A percentile compares a stretch with the other conserved stretches of the same genome.
Evolutionary conservation across 2,888 invertebrate genomes (phyloP).

Genomic region (Phlogophora meticulosa): DNA sequence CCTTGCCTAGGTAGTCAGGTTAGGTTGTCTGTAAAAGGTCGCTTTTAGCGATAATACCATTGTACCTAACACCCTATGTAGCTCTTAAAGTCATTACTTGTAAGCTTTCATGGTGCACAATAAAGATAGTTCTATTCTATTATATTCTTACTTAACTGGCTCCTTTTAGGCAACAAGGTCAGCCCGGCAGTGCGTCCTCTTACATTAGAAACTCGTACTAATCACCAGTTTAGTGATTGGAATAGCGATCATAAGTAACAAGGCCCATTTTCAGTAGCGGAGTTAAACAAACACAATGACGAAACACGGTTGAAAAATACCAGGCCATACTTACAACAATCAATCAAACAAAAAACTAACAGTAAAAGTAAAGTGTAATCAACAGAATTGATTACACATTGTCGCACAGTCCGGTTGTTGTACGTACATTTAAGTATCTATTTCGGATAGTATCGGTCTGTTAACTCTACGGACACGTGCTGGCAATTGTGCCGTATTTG

Average conservation of each 20-base stretch:
- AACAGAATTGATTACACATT: conserved; percentile 49
- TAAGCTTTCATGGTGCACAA: no score
- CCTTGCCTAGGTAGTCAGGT: no score
- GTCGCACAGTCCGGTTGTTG: conserved; percentile 33
- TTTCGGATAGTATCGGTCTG: conserved; percentile 51
- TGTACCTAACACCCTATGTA: no score
- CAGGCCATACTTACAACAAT: neutral
- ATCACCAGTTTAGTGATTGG: neutral
- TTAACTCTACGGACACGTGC: conserved; percentile 67
- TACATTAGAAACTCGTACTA: neutral
- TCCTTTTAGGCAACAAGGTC: neutral
- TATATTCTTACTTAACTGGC: neutral
- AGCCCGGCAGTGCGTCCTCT: neutral
- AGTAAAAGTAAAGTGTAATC: conserved; percentile 45
- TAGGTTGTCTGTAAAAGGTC: no score
- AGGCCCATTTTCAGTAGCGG: neutral
- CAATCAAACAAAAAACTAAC: conserved; percentile 42
- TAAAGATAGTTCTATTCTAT: no score
- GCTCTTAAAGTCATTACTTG: no score
- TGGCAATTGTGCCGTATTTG: conserved; percentile 58
- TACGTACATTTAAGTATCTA: conserved; percentile 27
- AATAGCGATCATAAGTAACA: neutral
- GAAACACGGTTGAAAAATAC: conserved; percentile 10
- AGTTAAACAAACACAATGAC: neutral
- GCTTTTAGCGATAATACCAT: no score